phyloP scores from a whole-genome alignment of 2,113 vertebrate genomes.

The Capreolus pygargus region DNA sequence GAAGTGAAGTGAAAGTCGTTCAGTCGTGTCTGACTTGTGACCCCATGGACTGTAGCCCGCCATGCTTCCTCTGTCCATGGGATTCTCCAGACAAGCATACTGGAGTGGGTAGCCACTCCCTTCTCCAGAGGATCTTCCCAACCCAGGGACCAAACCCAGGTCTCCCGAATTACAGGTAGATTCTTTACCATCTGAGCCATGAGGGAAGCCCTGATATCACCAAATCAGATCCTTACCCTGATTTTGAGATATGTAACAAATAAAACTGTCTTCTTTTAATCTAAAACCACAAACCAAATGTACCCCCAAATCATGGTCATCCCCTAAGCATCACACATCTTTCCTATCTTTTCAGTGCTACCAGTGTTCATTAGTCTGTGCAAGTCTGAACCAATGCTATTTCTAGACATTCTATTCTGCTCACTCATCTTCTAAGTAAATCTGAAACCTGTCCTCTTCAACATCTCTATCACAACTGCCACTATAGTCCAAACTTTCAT shows the following conservation, averaged over 20 bases:
- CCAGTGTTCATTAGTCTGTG: background rate
- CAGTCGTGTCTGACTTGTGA: accelerated
- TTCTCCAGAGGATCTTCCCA: background rate
- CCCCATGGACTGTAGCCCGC: background rate
- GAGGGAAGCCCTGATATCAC: background rate
- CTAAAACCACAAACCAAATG: background rate
- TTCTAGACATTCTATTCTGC: background rate
- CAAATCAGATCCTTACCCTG: background rate
- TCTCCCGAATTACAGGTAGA: background rate
- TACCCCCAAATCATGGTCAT: background rate
- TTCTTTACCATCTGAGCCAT: background rate
- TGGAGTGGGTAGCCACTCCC: background rate
- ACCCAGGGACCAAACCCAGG: background rate
- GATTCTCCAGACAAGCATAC: background rate
- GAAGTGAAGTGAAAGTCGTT: background rate
- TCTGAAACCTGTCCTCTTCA: background rate
- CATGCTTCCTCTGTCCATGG: background rate
- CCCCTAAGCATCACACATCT: background rate
- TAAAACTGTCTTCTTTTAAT: background rate
- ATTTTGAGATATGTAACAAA: background rate
- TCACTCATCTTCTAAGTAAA: background rate
- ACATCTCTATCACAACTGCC: background rate
- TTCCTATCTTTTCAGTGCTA: background rate
- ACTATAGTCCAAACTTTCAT: background rate
- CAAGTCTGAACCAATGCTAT: background rate